These are phyloP conservation scores for Phengaris alcon DNA, from an alignment of 2,888 invertebrate genomes.

Conservation along the genomic window DNA sequence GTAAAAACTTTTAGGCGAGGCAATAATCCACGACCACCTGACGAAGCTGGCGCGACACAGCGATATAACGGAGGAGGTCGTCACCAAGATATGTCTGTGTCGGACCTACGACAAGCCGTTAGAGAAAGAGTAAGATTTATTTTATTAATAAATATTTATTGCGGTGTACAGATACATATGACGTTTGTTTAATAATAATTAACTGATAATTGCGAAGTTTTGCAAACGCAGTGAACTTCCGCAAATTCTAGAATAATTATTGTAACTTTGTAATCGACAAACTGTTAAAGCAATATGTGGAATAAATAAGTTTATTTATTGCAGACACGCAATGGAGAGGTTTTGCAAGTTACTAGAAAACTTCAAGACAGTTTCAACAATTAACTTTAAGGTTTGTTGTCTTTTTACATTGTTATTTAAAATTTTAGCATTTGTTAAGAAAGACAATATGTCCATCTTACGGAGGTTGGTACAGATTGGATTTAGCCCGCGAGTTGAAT, in stretches of 20 bases:
- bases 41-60: conserved; percentile 51
- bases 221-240: too few species aligned
- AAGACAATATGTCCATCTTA: too few species aligned
- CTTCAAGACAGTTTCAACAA: conserved; percentile 62
- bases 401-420: neutral
- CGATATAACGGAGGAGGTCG: conserved; percentile 53
- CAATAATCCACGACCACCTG: conserved; percentile 62
- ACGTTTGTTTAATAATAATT: too few species aligned
- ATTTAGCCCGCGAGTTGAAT: too few species aligned
- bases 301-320: conserved; percentile 1
- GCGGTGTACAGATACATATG: neutral
- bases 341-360: conserved; percentile 64
- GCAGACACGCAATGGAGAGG: conserved; percentile 64
- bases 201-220: too few species aligned
- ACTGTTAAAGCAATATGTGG: too few species aligned
- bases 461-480: too few species aligned
- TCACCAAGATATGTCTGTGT: conserved; percentile 58
- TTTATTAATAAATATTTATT: neutral
- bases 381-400: conserved; percentile 60
- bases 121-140: conserved; percentile 56
- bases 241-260: too few species aligned
- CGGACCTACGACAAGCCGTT: conserved; percentile 53
- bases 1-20: conserved; percentile 46
- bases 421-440: neutral
- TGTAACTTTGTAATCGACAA: too few species aligned